phyloP scores from a whole-genome alignment of 2,888 invertebrate genomes.

The Zaprionus obscuricornis region DNA sequence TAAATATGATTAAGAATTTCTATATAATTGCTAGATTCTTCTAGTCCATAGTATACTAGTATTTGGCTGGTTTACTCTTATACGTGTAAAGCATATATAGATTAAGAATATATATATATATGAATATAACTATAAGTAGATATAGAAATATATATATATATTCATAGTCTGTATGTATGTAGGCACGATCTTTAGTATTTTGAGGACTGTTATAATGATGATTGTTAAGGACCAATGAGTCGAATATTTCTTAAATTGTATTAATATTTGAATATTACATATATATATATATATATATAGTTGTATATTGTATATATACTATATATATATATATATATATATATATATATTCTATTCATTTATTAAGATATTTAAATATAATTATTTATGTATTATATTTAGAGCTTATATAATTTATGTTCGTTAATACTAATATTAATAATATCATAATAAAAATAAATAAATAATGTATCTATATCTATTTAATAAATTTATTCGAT shows the following conservation, averaged over 20 bases:
- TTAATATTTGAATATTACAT: slow-evolving; percentile 14
- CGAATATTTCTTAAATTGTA: slow-evolving; percentile 36
- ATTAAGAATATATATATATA: slow-evolving; percentile 7
- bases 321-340: slow-evolving; percentile 9
- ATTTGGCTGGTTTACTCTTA: slow-evolving; percentile 3
- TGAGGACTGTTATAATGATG: slow-evolving; percentile 51
- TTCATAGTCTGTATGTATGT: too few relatives aligned
- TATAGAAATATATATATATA: too few relatives aligned
- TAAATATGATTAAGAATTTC: too few relatives aligned
- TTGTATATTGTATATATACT: slow-evolving; percentile 24
- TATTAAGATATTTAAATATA: neutral
- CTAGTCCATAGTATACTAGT: slow-evolving; percentile 52
- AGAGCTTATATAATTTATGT: slow-evolving; percentile 23
- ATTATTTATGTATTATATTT: slow-evolving; percentile 35
- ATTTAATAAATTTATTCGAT: too few relatives aligned
- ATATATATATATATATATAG: slow-evolving; percentile 22
- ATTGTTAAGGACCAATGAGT: slow-evolving; percentile 41
- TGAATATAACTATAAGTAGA: too few relatives aligned
- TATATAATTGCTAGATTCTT: slow-evolving; percentile 46
- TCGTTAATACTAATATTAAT: slow-evolving; percentile 25
- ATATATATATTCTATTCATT: too few relatives aligned
- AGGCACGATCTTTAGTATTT: slow-evolving; percentile 34
- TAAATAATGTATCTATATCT: slow-evolving; percentile 18
- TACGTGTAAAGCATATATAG: slow-evolving; percentile 1
- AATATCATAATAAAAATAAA: slow-evolving; percentile 27